Evolutionary conservation across 2,888 invertebrate genomes (phyloP), one percentile per base, ranked within the genome.

Genomic region (Tortricodes alternella): DNA sequence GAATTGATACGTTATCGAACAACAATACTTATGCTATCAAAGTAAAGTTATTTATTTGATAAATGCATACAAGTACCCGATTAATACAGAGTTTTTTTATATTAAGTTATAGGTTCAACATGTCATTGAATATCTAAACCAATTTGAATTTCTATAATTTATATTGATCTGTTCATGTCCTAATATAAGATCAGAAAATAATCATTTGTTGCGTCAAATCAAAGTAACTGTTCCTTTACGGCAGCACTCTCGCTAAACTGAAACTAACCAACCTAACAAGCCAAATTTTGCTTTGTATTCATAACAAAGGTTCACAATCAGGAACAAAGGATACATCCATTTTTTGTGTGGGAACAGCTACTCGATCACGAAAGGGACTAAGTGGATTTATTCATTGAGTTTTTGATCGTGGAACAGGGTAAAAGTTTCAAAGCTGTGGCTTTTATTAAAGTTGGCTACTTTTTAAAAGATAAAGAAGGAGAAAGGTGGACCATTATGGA

Each of bases 341-440:
- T 46, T 48, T 49, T 50, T 44, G 43, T 32, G 53, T 41, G 27
- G 50, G 13, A 49, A 24, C 44, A 35, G 49, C 35, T 56, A 56
- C 49, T 56, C 49, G 56, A 38, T 44, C 56, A 56, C 49, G 38
- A 56, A 38, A 50, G 50, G 56, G 37, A 37, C 49, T 56, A 56
- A 56, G 49, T 49, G 55, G 49, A 48, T 43, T 48, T 15, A 37
- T 37, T 56, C 49, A 56, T 43, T 56, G 29, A 43, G 43, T 27
- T 56, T 55, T 43, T 29, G 43, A 37, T 44, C 49, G 43, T 19
- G 11, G 32, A 23, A 21, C 23, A 41, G 23, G 34, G 13, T 11
- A 15, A 13, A 29, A 29, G 27, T 44, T 43, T 44, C 37, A 37
- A n/a, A 49, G 13, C 6, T 46, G 29, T 29, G 21, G 9, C 11